These are phyloP conservation scores for Chelonoidis abingdonii DNA, from an alignment of 2,113 vertebrate species.

Conservation along the genomic window DNA sequence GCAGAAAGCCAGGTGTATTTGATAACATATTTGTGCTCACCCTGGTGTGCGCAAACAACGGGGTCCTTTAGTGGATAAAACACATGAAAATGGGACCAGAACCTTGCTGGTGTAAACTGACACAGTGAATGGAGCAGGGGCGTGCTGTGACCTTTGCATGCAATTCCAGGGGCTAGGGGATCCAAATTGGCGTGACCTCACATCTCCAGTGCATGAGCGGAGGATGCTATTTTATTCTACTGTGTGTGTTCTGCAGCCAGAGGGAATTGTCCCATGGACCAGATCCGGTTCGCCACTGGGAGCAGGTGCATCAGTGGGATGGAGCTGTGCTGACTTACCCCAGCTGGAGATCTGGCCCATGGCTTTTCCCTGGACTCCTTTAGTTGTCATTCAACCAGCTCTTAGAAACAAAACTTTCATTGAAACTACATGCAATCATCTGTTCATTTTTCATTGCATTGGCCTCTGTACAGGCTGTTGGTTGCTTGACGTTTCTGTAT, in stretches of 20 bases:
- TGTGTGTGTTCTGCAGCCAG: no score
- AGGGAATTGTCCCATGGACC: not conserved
- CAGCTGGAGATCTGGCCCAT: not conserved
- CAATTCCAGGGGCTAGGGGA: not conserved
- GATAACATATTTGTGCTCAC: not conserved
- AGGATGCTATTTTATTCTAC: not conserved
- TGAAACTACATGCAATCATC: conserved; percentile 42
- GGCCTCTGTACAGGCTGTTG: conserved; percentile 23
- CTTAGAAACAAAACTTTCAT: conserved; percentile 35
- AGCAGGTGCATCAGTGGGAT: not conserved
- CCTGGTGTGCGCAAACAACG: no score
- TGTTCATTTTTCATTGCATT: conserved; percentile 44
- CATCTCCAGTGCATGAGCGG: not conserved
- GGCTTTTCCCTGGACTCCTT: not conserved
- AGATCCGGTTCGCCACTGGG: not conserved
- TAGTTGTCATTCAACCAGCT: conserved; percentile 11
- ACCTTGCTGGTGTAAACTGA: not conserved
- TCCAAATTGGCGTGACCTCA: not conserved
- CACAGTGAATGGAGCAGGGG: not conserved
- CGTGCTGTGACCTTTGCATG: not conserved
- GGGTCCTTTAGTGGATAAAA: conserved; percentile 7
- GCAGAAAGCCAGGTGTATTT: fast-evolving
- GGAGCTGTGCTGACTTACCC: no score
- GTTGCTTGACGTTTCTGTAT: conserved; percentile 50
- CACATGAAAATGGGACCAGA: fast-evolving